Base-by-base conservation (phyloP, 2,113 vertebrate genomes). In the Perca schrenkii region DNA sequence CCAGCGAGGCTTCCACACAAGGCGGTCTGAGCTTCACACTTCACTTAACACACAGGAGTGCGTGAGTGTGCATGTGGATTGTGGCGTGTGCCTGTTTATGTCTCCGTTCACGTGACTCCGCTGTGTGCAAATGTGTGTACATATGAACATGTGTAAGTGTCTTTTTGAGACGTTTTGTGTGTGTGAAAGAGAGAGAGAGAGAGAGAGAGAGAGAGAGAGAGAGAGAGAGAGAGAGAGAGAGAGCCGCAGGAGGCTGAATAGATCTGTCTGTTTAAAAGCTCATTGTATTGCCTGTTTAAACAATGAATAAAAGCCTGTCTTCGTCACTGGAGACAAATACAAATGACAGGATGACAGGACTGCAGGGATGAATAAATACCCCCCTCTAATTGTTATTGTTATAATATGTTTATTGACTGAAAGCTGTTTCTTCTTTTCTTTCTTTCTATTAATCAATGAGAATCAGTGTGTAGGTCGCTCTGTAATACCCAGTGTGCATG, bases 1-100 rank as follows among this genome's bases (percentile, higher is more conserved):
- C 80, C 72, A 85, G 68, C 78, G 77, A 88, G 74, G 89, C 85
- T 82, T 89, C 77, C 86, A 89, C 88, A 89, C 82, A 87, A 86
- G 83, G 77, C 79, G 82, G 70, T 65, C 81, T 81, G 77, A 82
- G 83, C 88, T 80, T 92, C 89, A 94, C 76, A 88, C 71, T 85
- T 89, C 91, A 89, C 65, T 90, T 84, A 72, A 79, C 86, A 81
- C 79, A 53, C 69, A 10, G 61, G 54, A 72, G 62, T 22, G 72
- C 31, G 52, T 14, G 47, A n/a, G 58, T 50, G 43, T 22, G 52
- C 60, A 66, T 36, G 57, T 22, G 49, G 28, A 80, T 66, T 17
- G 50, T 60, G 10, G 47, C 25, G 4, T 65, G 31, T 43, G 62
- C 28, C 58, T 50, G 58, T 34, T 58, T 14, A 56, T 76, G 74